phyloP scores from a whole-genome alignment of 2,797 vertebrate genomes.

The Choloepus didactylus region DNA sequence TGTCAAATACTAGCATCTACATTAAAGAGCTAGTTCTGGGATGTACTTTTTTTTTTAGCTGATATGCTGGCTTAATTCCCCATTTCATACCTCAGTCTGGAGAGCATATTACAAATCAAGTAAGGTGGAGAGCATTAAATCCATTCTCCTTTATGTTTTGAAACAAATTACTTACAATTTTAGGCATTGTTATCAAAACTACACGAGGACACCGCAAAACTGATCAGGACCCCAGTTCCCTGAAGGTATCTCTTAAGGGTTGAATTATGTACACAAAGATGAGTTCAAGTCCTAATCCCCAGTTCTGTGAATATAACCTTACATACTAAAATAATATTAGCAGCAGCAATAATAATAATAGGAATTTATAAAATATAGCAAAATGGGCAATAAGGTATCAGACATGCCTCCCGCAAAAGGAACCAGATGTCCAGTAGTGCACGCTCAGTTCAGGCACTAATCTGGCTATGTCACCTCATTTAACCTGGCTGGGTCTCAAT shows the following conservation, averaged over 20 bases:
- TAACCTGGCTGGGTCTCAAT: background rate
- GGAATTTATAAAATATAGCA: background rate
- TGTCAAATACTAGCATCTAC: conserved; percentile 24
- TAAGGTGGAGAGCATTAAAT: too few relatives aligned
- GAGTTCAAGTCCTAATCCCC: too few relatives aligned
- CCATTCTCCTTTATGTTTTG: too few relatives aligned
- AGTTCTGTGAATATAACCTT: background rate
- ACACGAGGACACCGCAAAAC: too few relatives aligned
- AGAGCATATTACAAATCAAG: too few relatives aligned
- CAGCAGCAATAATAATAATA: conserved; percentile 26
- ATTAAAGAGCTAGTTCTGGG: conserved; percentile 44
- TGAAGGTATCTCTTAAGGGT: too few relatives aligned
- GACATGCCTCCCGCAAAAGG: background rate
- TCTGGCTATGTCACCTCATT: background rate
- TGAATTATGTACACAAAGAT: too few relatives aligned
- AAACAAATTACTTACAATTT: too few relatives aligned
- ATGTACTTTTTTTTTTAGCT: background rate
- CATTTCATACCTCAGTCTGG: too few relatives aligned
- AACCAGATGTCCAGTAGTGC: background rate
- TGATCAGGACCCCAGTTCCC: too few relatives aligned
- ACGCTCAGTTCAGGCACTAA: background rate
- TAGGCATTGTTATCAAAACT: too few relatives aligned
- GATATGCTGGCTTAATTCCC: too few relatives aligned
- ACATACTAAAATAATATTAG: conserved; percentile 43
- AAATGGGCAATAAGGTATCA: background rate